Conservation (phyloP, 2,113 vertebrate species). For the Malurus melanocephalus region DNA sequence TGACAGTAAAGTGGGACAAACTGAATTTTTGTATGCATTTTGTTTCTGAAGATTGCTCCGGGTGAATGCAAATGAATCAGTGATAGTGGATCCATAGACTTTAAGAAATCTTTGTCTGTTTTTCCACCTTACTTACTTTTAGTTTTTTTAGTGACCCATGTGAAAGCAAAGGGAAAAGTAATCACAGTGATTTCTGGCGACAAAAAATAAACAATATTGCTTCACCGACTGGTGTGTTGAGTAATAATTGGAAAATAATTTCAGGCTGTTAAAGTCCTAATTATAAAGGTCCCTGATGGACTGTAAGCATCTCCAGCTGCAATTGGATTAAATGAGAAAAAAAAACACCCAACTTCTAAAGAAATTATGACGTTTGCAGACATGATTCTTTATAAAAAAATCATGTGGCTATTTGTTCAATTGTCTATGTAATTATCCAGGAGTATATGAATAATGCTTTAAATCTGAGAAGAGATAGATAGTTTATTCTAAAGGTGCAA, state of each 20-base stretch:
- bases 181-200: constrained; percentile 5
- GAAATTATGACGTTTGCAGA: background rate
- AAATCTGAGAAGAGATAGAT: background rate
- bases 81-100: background rate
- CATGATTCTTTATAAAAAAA: background rate
- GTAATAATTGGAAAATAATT: constrained; percentile 40
- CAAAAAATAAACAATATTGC: background rate
- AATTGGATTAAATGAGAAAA: background rate
- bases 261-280: constrained; percentile 1
- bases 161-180: background rate
- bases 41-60: background rate
- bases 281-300: constrained; percentile 9
- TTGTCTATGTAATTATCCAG: background rate
- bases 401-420: background rate
- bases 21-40: background rate
- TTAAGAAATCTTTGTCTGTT: background rate
- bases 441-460: background rate
- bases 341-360: background rate
- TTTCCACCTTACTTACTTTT: background rate
- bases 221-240: background rate
- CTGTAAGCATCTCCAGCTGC: background rate
- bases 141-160: background rate
- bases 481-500: background rate
- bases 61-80: background rate
- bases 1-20: background rate